Base-by-base conservation (phyloP, 1,140 invertebrate species). In the Pseudomyrmex concolor region DNA sequence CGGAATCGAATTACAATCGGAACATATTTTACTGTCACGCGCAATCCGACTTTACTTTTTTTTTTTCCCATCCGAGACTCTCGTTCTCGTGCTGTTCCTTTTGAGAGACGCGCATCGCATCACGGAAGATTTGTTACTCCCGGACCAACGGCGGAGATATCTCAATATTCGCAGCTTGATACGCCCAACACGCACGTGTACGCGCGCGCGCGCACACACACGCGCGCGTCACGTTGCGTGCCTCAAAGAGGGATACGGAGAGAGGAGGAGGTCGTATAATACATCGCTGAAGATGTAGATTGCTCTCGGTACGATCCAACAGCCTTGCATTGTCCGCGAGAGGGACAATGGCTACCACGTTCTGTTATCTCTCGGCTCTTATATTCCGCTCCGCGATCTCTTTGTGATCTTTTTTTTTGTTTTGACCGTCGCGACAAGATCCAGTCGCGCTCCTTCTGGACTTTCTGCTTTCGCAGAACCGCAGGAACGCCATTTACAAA, bases 211-310 rank as follows among this genome's bases (percentile, higher is more conserved):
- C 22, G 45, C 43, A 1, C 50, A 54, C 55, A 2, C 13, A 51
- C 19, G 57, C 25, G 77, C n/a, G 51, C 51, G n/a, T 15, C 45
- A 25, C 10, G 15, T 12, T 22, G 19, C 17, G 25, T 50, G 17
- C 25, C 66, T 34, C 34, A 5, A 34, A 34, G 34, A 34, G 34
- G 34, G 5, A 34, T 34, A 34, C 70, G 81, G 84, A 85, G 84
- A 83, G n/a, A n/a, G n/a, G 83, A 87, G 84, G 54, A 73, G 83
- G 71, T 86, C 83, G 77, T 89, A 92, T 91, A 90, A 93, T 93
- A 91, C 92, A 92, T 93, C 88, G 91, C 85, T 85, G 88, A 91
- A 93, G 92, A 93, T 93, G 92, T 91, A 93, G 93, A 93, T 93
- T 90, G 88, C 86, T 84, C 88, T 84, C 82, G 72, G 84, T 83